A percentile compares a stretch with the other conserved stretches of the same genome.
Conservation (phyloP, 2,888 invertebrate species). For the Subacronicta megacephala region DNA sequence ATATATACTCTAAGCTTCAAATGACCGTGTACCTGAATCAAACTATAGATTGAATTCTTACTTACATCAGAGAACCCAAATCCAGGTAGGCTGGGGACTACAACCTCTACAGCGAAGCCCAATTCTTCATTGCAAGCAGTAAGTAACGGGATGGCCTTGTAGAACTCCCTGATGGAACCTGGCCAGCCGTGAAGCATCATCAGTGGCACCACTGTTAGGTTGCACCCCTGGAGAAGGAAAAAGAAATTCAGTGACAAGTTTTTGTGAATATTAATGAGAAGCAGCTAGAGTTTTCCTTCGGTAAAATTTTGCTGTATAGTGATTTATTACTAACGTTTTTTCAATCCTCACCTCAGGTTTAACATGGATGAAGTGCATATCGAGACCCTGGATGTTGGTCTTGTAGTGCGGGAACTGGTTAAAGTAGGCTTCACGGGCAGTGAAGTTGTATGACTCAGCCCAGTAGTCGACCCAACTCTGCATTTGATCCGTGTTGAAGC, state of each 20-base stretch:
- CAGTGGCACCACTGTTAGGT: conserved; percentile 63
- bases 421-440: conserved; percentile 90
- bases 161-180: conserved; percentile 92
- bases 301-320: too few species aligned
- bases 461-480: conserved; percentile 93
- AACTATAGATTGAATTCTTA: conserved; percentile 1
- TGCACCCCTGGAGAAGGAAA: too few species aligned
- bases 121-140: conserved; percentile 77
- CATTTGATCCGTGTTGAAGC: conserved; percentile 92
- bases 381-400: conserved; percentile 92
- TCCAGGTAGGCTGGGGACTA: conserved; percentile 60
- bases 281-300: too few species aligned
- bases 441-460: conserved; percentile 91
- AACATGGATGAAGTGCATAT: conserved; percentile 88
- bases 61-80: conserved; percentile 64
- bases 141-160: conserved; percentile 90
- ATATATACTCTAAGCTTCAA: too few species aligned
- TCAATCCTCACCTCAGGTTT: conserved; percentile 82
- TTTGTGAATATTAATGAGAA: too few species aligned
- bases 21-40: too few species aligned
- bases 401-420: conserved; percentile 93
- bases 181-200: conserved; percentile 94
- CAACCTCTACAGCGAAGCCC: conserved; percentile 83
- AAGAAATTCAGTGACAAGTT: too few species aligned
- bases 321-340: too few species aligned